These are phyloP conservation scores for Bursaphelenchus mucronatus DNA, from an alignment of 1,140 invertebrate species.

Conservation along the genomic window DNA sequence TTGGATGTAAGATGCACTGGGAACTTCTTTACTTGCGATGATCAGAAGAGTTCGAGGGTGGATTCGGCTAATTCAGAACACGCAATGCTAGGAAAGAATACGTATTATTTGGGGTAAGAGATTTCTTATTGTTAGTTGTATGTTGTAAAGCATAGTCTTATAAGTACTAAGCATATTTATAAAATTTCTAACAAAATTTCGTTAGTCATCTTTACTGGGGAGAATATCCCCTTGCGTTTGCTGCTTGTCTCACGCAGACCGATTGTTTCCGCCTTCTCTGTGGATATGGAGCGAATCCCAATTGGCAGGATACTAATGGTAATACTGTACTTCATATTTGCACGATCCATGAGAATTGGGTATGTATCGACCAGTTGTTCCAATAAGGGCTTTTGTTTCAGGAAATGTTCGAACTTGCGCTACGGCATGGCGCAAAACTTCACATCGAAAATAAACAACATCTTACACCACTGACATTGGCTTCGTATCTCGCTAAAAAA, in stretches of 20 bases:
- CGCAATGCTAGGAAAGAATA: constrained; percentile 75
- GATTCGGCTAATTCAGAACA: constrained; percentile 85
- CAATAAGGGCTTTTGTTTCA: constrained; percentile 60
- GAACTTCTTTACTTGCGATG: constrained; percentile 92
- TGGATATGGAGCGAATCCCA: constrained; percentile 83
- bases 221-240: constrained; percentile 90
- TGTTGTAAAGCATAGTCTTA: neutral
- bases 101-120: constrained; percentile 81
- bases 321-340: constrained; percentile 94
- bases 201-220: constrained; percentile 91
- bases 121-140: constrained; percentile 11
- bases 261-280: constrained; percentile 90
- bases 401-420: constrained; percentile 87
- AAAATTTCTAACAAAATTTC: constrained; percentile 9
- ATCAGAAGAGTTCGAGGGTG: constrained; percentile 81
- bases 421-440: constrained; percentile 80
- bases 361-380: constrained; percentile 63
- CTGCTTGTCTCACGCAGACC: constrained; percentile 89
- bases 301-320: constrained; percentile 90
- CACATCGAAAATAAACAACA: constrained; percentile 78
- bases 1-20: constrained; percentile 83
- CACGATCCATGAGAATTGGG: constrained; percentile 90
- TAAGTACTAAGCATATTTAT: constrained; percentile 1
- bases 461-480: constrained; percentile 83
- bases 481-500: constrained; percentile 82